Conservation (phyloP, 92 coral and sea anemone genomes). For the Meandrina meandrites region DNA sequence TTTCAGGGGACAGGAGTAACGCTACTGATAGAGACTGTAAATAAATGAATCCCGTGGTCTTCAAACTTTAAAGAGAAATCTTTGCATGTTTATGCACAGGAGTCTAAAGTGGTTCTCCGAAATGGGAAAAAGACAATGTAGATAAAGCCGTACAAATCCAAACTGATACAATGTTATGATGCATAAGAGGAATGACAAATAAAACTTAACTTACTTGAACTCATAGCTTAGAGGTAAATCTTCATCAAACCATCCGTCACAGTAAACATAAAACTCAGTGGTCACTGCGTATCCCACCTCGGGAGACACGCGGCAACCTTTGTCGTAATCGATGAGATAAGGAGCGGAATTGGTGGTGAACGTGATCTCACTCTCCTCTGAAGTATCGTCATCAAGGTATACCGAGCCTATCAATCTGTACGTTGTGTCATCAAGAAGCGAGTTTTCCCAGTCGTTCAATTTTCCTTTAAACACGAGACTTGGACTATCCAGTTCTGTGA, state of each 20-base stretch:
- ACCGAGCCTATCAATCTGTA: conserved; percentile 46
- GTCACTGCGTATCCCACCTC: conserved; percentile 64
- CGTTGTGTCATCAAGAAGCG: conserved; percentile 33
- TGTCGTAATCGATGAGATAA: neutral
- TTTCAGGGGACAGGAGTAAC: no score
- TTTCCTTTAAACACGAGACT: conserved; percentile 62
- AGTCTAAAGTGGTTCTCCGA: no score
- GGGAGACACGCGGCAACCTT: conserved; percentile 53
- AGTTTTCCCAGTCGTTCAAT: conserved; percentile 32
- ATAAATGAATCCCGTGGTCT: no score
- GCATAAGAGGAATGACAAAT: neutral
- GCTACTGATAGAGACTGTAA: no score
- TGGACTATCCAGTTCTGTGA: conserved; percentile 71
- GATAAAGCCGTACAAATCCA: neutral
- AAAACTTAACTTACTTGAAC: conserved; percentile 43
- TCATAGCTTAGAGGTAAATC: conserved; percentile 76
- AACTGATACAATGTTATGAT: neutral
- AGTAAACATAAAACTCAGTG: conserved; percentile 60
- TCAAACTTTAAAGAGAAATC: no score
- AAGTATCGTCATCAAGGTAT: conserved; percentile 54
- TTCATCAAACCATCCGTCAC: conserved; percentile 63
- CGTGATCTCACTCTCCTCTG: conserved; percentile 42
- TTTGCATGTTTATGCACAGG: no score
- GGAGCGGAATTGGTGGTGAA: conserved; percentile 68
- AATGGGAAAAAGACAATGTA: neutral